Percentiles rank a stretch among this genome's conserved stretches.
These are phyloP conservation scores for Drosophila lacicola DNA, from an alignment of 2,888 invertebrate species.

Conservation along the genomic window DNA sequence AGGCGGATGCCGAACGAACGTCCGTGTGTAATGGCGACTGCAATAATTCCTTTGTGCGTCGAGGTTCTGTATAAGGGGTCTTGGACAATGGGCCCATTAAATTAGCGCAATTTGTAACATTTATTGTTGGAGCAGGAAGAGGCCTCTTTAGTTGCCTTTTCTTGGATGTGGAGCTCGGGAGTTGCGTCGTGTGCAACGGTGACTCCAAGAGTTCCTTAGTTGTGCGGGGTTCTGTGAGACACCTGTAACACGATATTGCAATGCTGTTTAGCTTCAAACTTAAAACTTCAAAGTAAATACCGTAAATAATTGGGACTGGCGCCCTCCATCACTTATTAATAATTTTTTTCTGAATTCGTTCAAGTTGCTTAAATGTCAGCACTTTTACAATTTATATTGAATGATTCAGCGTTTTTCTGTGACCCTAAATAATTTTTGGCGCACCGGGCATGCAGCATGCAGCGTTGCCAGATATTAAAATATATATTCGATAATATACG, in stretches of 20 bases:
- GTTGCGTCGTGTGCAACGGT: slow-evolving; percentile 6
- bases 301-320: background rate
- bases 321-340: no score
- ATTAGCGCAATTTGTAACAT: background rate
- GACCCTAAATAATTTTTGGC: no score
- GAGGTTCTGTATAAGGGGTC: slow-evolving; percentile 6
- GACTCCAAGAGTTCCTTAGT: slow-evolving; percentile 14
- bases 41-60: slow-evolving; percentile 21
- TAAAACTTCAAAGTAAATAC: background rate
- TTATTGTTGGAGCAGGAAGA: background rate
- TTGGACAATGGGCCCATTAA: background rate
- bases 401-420: no score
- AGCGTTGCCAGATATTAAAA: slow-evolving; percentile 1
- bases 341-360: no score
- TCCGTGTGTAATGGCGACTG: slow-evolving; percentile 24
- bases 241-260: slow-evolving; percentile 1
- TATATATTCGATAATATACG: background rate
- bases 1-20: background rate
- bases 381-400: no score
- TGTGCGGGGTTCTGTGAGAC: slow-evolving; percentile 11
- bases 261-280: background rate
- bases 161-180: background rate
- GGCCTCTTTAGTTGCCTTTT: background rate
- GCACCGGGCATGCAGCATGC: no score
- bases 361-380: no score